Percentiles rank a stretch among this genome's conserved stretches.
These are phyloP conservation scores for Neopelma chrysocephalum DNA, from an alignment of 2,797 vertebrate species.

Conservation along the genomic window DNA sequence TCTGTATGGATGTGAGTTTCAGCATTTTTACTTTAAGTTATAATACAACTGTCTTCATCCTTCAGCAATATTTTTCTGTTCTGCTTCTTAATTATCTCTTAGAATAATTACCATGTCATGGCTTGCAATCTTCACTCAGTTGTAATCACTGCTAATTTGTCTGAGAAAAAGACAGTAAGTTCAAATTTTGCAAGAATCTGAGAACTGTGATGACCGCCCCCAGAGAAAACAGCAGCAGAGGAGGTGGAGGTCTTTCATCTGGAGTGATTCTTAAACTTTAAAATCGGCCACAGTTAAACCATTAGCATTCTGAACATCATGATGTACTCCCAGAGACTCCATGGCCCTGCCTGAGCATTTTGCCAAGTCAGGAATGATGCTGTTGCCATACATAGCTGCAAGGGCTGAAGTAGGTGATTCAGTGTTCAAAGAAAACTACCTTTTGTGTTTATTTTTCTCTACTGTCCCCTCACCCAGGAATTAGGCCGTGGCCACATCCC, in stretches of 20 bases:
- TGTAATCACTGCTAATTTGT: conserved; percentile 8
- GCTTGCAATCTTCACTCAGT: not conserved
- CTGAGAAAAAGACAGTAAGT: conserved; percentile 5
- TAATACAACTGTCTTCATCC: not conserved
- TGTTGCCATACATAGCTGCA: not conserved
- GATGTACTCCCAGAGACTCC: not conserved
- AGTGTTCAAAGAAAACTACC: not conserved
- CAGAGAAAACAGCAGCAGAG: not conserved
- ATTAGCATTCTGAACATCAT: not conserved
- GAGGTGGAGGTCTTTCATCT: not conserved
- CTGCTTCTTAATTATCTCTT: conserved; percentile 5
- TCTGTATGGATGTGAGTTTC: accelerated
- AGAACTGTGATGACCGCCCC: not conserved
- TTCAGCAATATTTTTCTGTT: not conserved
- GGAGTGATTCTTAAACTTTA: not conserved
- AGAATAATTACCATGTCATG: not conserved
- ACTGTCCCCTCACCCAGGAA: not conserved
- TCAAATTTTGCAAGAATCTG: not conserved
- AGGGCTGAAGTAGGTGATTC: accelerated
- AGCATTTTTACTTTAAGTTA: not conserved
- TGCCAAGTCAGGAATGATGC: not conserved
- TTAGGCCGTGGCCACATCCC: not conserved
- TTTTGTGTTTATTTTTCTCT: not conserved
- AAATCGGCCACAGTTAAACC: not conserved
- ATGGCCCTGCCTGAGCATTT: not conserved